phyloP scores from a whole-genome alignment of 2,113 vertebrate genomes.

The Accipiter virgatus region DNA sequence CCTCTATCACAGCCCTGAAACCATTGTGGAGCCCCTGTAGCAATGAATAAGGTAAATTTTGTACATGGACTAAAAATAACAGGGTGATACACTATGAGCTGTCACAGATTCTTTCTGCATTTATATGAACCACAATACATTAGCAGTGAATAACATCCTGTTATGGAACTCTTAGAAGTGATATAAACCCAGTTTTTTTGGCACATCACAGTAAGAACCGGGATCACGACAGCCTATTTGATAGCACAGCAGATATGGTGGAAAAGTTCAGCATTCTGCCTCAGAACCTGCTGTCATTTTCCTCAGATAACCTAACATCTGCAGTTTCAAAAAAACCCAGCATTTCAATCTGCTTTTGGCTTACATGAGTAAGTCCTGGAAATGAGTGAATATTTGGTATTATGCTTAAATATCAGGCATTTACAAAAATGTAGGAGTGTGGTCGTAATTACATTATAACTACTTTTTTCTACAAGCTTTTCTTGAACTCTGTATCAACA shows the following conservation, averaged over 20 bases:
- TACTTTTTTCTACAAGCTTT: not conserved
- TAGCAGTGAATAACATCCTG: conserved; percentile 29
- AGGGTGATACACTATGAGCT: not conserved
- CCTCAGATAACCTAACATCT: conserved; percentile 7
- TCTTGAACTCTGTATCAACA: not conserved
- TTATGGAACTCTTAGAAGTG: not conserved
- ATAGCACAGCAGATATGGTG: not conserved
- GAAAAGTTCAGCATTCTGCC: conserved; percentile 6
- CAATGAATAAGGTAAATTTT: conserved; percentile 31
- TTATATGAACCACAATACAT: conserved; percentile 21
- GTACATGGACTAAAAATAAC: conserved; percentile 34
- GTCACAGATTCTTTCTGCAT: conserved; percentile 3
- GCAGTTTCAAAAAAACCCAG: not conserved
- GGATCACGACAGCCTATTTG: not conserved
- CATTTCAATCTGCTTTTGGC: not conserved
- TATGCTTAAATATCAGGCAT: not conserved
- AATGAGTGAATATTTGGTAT: not conserved
- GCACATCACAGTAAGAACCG: not conserved
- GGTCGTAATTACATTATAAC: not conserved
- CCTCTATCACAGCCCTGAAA: not conserved
- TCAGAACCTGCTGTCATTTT: conserved; percentile 18
- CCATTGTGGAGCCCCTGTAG: not conserved
- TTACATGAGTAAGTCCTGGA: not conserved
- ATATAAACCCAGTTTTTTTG: conserved; percentile 1
- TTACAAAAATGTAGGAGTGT: not conserved